Base-by-base conservation (phyloP, 2,113 vertebrate species). In the Notiomystis cincta region DNA sequence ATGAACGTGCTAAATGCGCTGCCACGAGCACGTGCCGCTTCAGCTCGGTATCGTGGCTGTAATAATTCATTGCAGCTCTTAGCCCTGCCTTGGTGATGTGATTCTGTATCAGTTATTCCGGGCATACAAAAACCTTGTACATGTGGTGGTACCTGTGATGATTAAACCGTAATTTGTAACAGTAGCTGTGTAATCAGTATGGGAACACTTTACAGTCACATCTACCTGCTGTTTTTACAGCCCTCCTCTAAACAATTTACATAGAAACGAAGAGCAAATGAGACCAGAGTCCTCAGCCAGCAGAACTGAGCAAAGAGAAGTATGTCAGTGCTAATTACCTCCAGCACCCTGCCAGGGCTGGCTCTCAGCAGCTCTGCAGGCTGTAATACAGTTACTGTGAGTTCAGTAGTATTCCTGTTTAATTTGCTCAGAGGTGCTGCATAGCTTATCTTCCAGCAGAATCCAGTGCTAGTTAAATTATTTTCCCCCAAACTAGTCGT, bases 301-400 rank as follows among this genome's bases (percentile, higher is more conserved):
- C 70, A 72, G 56, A 94, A 78, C 20, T 25, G 65, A 91, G 86
- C 66, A 84, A 72, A 77, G 87, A 79, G 79, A 94, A 93, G 81
- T 60, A 61, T 35, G 78, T 81, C 64, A 71, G 64, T 62, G 75
- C 94, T 95, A 94, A 95, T 93, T 88, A 96, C 89, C 76, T 90
- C 21, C 80, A 89, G 95, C 51, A 3, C 80, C 80, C 77, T 83
- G 86, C 92, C 13, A n/a, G 60, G 76, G 48, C 70, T 38, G 60
- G 48, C 88, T 83, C 90, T 84, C 78, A 71, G 90, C 82, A 89
- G 54, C 89, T 93, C 93, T 65, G 75, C 80, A 73, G 84, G 86
- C 80, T 79, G 44, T 22, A 12, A 66, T 58, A 33, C 6, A 3
- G 19, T 75, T 65, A 14, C 84, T 35, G 83, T 4, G 48, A 24